A percentile compares a stretch with the other conserved stretches of the same genome.
These are phyloP conservation scores for Ceratina calcarata DNA, from an alignment of 1,140 invertebrate species.

Conservation along the genomic window DNA sequence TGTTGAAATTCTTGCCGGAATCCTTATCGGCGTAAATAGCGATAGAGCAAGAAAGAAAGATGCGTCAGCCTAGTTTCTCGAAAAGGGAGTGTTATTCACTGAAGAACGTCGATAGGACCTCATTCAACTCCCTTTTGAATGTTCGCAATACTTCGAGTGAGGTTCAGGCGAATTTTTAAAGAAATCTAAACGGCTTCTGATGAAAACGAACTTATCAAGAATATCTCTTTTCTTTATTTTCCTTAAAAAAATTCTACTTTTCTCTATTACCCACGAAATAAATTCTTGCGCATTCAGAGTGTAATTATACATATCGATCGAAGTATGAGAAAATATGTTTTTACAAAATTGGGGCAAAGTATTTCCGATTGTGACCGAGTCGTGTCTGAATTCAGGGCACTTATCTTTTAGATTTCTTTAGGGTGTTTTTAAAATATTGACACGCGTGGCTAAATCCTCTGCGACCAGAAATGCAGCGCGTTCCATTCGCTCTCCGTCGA, in stretches of 20 bases:
- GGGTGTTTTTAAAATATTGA: slow-evolving; percentile 43
- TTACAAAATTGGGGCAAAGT: slow-evolving; percentile 4
- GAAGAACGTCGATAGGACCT: slow-evolving; percentile 20
- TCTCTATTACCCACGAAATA: not conserved
- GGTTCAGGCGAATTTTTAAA: slow-evolving; percentile 6
- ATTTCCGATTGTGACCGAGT: not conserved
- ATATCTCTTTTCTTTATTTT: not conserved
- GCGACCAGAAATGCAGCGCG: slow-evolving; percentile 6
- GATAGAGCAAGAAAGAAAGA: slow-evolving; percentile 38
- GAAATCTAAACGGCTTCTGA: slow-evolving; percentile 2
- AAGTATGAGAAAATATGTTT: not conserved
- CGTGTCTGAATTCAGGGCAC: not conserved
- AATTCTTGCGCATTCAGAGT: not conserved
- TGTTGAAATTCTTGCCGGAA: slow-evolving; percentile 36
- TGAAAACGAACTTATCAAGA: not conserved
- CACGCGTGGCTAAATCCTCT: slow-evolving; percentile 20
- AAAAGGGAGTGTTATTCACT: slow-evolving; percentile 17
- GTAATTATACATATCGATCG: slow-evolving; percentile 6
- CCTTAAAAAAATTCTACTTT: no score
- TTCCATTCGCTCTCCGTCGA: slow-evolving; percentile 21
- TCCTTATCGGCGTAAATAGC: slow-evolving; percentile 47
- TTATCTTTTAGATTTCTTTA: not conserved
- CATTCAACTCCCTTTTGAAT: slow-evolving; percentile 40
- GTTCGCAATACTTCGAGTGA: slow-evolving; percentile 18
- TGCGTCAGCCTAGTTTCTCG: slow-evolving; percentile 44